A percentile compares a stretch with the other conserved stretches of the same genome.
Evolutionary conservation across 2,113 vertebrate species (phyloP).

Genomic region (Clinocottus analis): DNA sequence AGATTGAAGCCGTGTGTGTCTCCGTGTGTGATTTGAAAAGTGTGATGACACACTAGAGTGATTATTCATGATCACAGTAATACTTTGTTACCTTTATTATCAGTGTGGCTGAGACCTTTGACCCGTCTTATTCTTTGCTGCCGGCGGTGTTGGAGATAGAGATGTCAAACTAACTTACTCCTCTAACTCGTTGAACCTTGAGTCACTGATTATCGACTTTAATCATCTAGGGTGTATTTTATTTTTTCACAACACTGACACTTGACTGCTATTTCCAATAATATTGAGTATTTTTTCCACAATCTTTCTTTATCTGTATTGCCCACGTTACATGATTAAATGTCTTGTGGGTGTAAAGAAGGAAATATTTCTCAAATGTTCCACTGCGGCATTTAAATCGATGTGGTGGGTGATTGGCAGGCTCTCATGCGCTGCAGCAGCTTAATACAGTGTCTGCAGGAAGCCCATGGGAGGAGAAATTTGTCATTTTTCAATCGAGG

Average conservation of each 20-base stretch:
- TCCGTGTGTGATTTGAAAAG: not conserved
- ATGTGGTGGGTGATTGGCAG: conserved; percentile 32
- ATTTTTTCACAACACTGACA: not conserved
- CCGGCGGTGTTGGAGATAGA: not conserved
- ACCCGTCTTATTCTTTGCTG: conserved; percentile 3
- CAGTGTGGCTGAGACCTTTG: conserved; percentile 18
- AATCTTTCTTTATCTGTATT: not conserved
- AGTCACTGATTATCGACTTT: not conserved
- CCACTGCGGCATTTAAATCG: conserved; percentile 17
- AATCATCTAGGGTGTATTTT: not conserved
- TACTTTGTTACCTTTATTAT: conserved; percentile 23
- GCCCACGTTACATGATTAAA: conserved; percentile 4
- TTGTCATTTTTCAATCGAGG: not conserved
- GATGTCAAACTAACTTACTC: conserved; percentile 16
- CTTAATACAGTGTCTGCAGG: conserved; percentile 2
- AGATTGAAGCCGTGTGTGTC: conserved; percentile 10
- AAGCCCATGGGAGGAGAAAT: not conserved
- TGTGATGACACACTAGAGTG: conserved; percentile 11
- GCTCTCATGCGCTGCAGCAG: conserved; percentile 4
- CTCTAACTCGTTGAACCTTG: not conserved
- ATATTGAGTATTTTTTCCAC: not conserved
- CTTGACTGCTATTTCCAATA: too few relatives aligned
- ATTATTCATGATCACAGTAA: conserved; percentile 31
- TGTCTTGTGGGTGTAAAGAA: not conserved
- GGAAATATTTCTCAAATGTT: conserved; percentile 20